phyloP scores from a whole-genome alignment of 2,797 vertebrate genomes.

The Neomorphus geoffroyi region DNA sequence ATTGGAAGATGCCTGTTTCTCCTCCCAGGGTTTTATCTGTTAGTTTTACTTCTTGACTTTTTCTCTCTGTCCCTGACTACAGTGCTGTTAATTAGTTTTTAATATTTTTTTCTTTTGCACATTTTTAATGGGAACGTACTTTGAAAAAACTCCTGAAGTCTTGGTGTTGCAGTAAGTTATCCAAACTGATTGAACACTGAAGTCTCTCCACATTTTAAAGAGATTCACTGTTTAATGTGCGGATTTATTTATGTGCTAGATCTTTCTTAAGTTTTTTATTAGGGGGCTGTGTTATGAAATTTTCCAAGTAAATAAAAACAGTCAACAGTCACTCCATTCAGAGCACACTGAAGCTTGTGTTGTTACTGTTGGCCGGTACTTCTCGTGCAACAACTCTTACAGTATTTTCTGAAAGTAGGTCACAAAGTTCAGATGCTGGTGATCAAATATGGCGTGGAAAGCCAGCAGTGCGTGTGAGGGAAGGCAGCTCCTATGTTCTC shows the following conservation, averaged over 20 bases:
- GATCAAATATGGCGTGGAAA: constrained; percentile 34
- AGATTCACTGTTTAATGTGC: constrained; percentile 41
- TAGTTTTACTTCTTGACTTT: background rate
- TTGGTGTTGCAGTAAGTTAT: background rate
- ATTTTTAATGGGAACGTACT: background rate
- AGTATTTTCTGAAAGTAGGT: constrained; percentile 73
- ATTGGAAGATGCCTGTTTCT: background rate
- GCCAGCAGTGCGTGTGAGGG: background rate
- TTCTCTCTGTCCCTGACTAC: background rate
- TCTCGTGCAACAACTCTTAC: constrained; percentile 61
- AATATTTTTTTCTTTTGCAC: background rate
- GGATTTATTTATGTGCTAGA: constrained; percentile 40
- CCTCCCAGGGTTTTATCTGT: background rate
- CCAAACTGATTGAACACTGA: background rate
- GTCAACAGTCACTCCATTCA: constrained; percentile 73
- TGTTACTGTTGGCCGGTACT: constrained; percentile 39
- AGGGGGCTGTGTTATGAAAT: constrained; percentile 43
- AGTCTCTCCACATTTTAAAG: constrained; percentile 31
- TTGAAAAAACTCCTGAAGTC: background rate
- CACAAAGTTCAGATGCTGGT: constrained; percentile 57
- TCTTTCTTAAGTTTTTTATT: constrained; percentile 49
- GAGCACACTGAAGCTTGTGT: constrained; percentile 61
- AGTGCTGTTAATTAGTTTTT: background rate
- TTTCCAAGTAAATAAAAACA: constrained; percentile 67
- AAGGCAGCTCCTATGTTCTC: background rate